These are phyloP conservation scores for Drosophila atroscutellata DNA, from an alignment of 2,888 invertebrate species.

Conservation along the genomic window DNA sequence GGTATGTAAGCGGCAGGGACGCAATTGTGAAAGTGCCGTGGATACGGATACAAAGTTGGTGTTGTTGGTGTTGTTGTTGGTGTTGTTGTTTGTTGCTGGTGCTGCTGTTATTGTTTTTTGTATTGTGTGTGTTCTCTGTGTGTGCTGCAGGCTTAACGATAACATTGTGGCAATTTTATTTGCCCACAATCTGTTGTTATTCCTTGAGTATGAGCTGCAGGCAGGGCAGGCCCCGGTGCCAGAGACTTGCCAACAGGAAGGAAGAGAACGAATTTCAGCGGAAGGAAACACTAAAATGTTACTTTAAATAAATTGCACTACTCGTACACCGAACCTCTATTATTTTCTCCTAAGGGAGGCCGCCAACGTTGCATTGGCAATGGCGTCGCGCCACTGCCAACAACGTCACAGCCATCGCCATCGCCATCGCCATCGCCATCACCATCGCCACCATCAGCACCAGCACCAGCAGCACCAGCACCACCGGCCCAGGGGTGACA, in stretches of 20 bases:
- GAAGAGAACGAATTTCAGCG: slow-evolving; percentile 82
- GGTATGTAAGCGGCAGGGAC: slow-evolving; percentile 38
- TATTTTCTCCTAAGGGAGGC: slow-evolving; percentile 63
- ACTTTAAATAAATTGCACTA: slow-evolving; percentile 80
- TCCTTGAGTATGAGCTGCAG: slow-evolving; percentile 38
- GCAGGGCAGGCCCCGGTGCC: slow-evolving; percentile 15
- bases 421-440: background rate
- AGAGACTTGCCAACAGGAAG: slow-evolving; percentile 75
- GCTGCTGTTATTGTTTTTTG: background rate
- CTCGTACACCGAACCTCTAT: slow-evolving; percentile 50
- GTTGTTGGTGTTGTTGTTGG: slow-evolving; percentile 31
- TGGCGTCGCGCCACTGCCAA: slow-evolving; percentile 39
- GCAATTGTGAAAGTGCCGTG: slow-evolving; percentile 34
- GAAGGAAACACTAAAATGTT: slow-evolving; percentile 84
- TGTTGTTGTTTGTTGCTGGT: slow-evolving; percentile 25
- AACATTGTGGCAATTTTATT: slow-evolving; percentile 78
- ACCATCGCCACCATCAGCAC: background rate
- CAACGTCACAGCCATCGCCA: slow-evolving; percentile 56
- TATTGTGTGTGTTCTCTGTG: slow-evolving; percentile 46
- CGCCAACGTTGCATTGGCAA: slow-evolving; percentile 50
- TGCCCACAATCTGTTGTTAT: slow-evolving; percentile 73
- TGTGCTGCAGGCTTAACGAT: slow-evolving; percentile 72
- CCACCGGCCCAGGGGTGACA: slow-evolving; percentile 63
- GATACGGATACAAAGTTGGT: slow-evolving; percentile 49
- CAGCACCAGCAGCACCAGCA: background rate